Evolutionary conservation across 1,140 invertebrate genomes (phyloP).

Genomic region (Atta texana): DNA sequence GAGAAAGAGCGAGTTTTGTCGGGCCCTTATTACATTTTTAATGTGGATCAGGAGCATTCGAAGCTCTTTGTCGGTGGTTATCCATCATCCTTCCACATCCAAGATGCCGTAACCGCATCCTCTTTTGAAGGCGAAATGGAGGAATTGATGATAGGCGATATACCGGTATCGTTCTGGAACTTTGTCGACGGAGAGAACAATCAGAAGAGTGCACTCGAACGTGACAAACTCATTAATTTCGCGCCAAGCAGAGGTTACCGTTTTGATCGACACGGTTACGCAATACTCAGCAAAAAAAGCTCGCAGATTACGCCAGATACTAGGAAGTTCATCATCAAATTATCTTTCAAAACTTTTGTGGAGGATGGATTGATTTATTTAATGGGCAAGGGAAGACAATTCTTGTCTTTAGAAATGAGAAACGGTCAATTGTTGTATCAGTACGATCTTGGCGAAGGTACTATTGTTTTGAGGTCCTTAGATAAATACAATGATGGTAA

Average conservation of each 20-base stretch:
- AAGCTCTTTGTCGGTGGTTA: constrained; percentile 97
- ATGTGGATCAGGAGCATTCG: constrained; percentile 94
- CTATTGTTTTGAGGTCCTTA: constrained; percentile 86
- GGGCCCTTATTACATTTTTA: constrained; percentile 93
- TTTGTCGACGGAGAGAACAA: constrained; percentile 93
- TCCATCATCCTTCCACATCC: constrained; percentile 90
- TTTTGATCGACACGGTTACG: constrained; percentile 95
- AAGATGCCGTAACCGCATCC: constrained; percentile 89
- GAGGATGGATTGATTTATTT: constrained; percentile 95
- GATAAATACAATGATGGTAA: constrained; percentile 92
- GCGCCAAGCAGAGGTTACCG: constrained; percentile 90
- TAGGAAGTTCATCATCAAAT: constrained; percentile 87
- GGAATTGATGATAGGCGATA: constrained; percentile 94
- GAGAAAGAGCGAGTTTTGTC: constrained; percentile 88
- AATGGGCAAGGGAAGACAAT: constrained; percentile 91
- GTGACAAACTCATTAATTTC: constrained; percentile 89
- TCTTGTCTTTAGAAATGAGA: constrained; percentile 94
- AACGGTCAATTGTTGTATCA: constrained; percentile 92
- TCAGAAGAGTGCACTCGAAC: constrained; percentile 90
- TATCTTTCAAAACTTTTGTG: constrained; percentile 95
- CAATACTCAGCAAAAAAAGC: constrained; percentile 88
- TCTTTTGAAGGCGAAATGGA: constrained; percentile 96
- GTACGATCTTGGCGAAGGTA: constrained; percentile 90
- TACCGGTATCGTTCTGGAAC: constrained; percentile 97
- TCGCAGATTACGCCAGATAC: constrained; percentile 86